phyloP scores from a whole-genome alignment of 2,888 invertebrate species.

The Pristionchus arcanus region DNA sequence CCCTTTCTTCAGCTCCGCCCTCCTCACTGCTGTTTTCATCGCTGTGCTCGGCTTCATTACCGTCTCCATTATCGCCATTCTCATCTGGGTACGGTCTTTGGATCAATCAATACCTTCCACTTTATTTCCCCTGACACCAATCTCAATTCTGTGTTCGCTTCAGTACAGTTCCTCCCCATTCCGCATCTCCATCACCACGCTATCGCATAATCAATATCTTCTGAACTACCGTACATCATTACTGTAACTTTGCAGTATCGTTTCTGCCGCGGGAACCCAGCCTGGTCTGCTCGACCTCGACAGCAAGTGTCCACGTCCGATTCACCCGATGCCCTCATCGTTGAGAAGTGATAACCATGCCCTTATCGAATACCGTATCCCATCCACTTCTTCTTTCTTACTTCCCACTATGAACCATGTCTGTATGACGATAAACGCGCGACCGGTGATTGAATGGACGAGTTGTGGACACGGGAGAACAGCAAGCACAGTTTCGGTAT shows the following conservation, averaged over 20 bases:
- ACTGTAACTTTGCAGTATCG: background rate
- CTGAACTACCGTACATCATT: background rate
- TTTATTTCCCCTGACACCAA: background rate
- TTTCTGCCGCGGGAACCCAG: background rate
- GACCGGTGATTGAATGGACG: background rate
- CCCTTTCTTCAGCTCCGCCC: background rate
- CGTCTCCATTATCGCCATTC: slow-evolving; percentile 8
- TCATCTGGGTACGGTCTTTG: slow-evolving; percentile 27
- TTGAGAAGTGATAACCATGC: background rate
- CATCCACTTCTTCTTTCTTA: background rate
- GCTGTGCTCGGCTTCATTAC: slow-evolving; percentile 35
- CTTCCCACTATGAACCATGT: slow-evolving; percentile 5
- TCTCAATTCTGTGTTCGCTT: background rate
- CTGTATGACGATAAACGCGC: slow-evolving; percentile 40
- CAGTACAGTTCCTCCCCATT: background rate
- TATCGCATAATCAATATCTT: background rate
- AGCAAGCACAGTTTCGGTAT: background rate
- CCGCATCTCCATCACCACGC: background rate
- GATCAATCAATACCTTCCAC: background rate
- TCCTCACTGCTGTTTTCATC: slow-evolving; percentile 26
- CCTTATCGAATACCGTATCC: background rate
- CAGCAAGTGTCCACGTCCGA: background rate
- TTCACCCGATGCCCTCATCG: slow-evolving; percentile 31
- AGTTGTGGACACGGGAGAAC: background rate
- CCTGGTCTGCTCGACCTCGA: slow-evolving; percentile 22